A percentile compares a stretch with the other conserved stretches of the same genome.
phyloP scores from a whole-genome alignment of 2,888 invertebrate genomes.

The Caenorhabditis panamensis region DNA sequence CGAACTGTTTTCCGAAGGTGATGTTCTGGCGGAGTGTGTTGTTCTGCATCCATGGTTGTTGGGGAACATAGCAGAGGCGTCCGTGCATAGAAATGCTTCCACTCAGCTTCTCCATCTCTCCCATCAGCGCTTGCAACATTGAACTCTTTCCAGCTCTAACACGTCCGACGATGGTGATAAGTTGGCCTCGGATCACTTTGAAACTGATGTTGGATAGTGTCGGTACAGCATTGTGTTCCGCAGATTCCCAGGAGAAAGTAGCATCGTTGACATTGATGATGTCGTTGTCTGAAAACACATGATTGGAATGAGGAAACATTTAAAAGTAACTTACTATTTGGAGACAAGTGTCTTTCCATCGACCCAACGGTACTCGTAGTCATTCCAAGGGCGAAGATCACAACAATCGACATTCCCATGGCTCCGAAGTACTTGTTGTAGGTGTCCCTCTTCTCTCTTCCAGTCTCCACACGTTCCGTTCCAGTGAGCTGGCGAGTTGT shows the following conservation, averaged over 20 bases:
- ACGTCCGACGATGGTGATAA: conserved; percentile 79
- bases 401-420: conserved; percentile 77
- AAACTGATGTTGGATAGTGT: conserved; percentile 85
- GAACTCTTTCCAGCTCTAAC: conserved; percentile 80
- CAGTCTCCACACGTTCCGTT: too few species aligned
- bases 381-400: conserved; percentile 76
- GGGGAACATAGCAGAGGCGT: conserved; percentile 90
- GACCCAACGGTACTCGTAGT: conserved; percentile 55
- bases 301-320: background rate
- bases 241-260: conserved; percentile 73
- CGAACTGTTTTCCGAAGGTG: conserved; percentile 85
- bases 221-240: conserved; percentile 47
- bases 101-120: conserved; percentile 85
- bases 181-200: conserved; percentile 74
- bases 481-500: conserved; percentile 82
- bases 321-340: conserved; percentile 64
- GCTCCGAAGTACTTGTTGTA: conserved; percentile 77
- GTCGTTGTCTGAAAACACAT: conserved; percentile 73
- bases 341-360: conserved; percentile 57
- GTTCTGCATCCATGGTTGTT: conserved; percentile 99
- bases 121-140: conserved; percentile 87
- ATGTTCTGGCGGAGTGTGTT: conserved; percentile 94
- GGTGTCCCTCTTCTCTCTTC: too few species aligned
- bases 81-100: conserved; percentile 82
- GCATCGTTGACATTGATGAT: conserved; percentile 72